A percentile compares a stretch with the other conserved stretches of the same genome.
Conservation (phyloP, 1,140 invertebrate species). For the Leptoteleia sp. region DNA sequence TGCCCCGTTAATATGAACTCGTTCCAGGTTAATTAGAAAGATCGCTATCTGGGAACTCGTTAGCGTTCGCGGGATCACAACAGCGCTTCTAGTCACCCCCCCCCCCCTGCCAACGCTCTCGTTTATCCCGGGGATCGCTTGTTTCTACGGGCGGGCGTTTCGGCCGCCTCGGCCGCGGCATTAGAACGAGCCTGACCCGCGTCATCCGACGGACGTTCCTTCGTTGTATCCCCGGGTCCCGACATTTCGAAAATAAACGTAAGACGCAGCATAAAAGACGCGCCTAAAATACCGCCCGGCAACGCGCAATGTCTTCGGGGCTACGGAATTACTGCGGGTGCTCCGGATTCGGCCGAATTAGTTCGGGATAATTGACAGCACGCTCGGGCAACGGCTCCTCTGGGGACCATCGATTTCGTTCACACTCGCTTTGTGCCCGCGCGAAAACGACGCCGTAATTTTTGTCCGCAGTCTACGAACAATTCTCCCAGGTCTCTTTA, state of each 20-base stretch:
- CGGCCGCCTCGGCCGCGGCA: background rate
- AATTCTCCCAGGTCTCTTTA: slow-evolving; percentile 44
- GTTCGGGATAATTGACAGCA: slow-evolving; percentile 55
- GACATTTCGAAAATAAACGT: slow-evolving; percentile 13
- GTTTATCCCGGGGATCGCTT: slow-evolving; percentile 14
- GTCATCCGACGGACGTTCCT: background rate
- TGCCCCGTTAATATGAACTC: slow-evolving; percentile 50
- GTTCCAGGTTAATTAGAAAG: slow-evolving; percentile 60
- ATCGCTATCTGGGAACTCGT: slow-evolving; percentile 53
- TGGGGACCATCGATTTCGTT: slow-evolving; percentile 54
- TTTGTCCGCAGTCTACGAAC: slow-evolving; percentile 22
- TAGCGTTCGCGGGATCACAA: slow-evolving; percentile 29
- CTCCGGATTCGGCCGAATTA: slow-evolving; percentile 41
- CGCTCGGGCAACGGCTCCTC: slow-evolving; percentile 34
- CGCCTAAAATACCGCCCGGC: slow-evolving; percentile 4
- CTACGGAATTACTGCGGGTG: background rate
- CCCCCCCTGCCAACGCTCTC: no score
- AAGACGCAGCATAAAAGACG: background rate
- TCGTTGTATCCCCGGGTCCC: background rate
- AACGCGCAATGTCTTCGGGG: background rate
- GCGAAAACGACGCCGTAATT: slow-evolving; percentile 52
- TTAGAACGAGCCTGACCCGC: background rate
- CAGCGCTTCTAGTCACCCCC: slow-evolving; percentile 39
- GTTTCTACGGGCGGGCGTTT: background rate
- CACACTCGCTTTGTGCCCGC: slow-evolving; percentile 52